Base-by-base conservation (phyloP, 2,888 invertebrate genomes). In the Malthinus flaveolus region DNA sequence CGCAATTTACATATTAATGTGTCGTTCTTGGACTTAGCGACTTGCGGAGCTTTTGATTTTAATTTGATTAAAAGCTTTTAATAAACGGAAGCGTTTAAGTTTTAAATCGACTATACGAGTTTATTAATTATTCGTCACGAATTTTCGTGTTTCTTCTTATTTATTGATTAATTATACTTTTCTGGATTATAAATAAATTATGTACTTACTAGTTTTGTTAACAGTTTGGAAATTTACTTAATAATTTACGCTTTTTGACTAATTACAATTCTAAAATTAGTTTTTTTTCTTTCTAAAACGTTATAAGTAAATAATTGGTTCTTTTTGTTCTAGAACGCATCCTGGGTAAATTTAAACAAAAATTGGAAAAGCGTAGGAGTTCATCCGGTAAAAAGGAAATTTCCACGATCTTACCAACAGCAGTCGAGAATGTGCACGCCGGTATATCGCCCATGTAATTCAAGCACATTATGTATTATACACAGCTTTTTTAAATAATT, bases 361-460 rank as follows among this genome's bases (percentile, higher is more conserved):
- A 49, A 49, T n/a, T 44, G 12, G 37, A 59, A 46, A 34, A 50
- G 37, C 46, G 50, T 13, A 49, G 35, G 47, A 50, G 59, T 48
- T 50, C 54, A 37, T 49, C 54, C 54, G 42, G 23, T 32, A 49
- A 49, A 50, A 54, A 55, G 47, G 59, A 49, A 48, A 44, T 58
- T 49, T 39, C 45, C 23, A 55, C 59, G 32, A 49, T 48, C 32
- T 39, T 63, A 59, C 62, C 65, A 62, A 61, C 66, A 54, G 61
- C 68, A 63, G 63, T 65, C 64, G 70, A 73, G 66, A 62, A 77
- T 78, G 78, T 78, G 77, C 75, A 76, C 77, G 78, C 78, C 76
- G 78, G 78, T 78, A 78, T 76, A 76, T 68, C 68, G 72, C 70
- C 72, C 77, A 77, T 78, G 78, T 78, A 78, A 78, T 76, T 76